These are phyloP conservation scores for Cynodonichthys magdalenae DNA, from an alignment of 2,797 vertebrate species.

Conservation along the genomic window DNA sequence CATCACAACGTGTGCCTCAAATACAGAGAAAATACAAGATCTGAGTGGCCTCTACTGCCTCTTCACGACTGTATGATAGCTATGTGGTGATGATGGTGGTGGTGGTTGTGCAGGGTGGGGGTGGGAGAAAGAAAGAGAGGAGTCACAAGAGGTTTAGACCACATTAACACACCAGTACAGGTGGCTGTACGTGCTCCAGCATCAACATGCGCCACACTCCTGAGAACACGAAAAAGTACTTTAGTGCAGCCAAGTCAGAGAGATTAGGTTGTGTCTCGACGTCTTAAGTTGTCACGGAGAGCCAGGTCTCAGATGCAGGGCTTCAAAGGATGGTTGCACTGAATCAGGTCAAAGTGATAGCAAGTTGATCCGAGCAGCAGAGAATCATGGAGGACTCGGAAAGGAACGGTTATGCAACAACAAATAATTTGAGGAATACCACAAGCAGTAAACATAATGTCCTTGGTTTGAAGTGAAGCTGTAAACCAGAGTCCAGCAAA, in stretches of 20 bases:
- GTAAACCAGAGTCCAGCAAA: slow-evolving; percentile 33
- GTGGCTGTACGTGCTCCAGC: slow-evolving; percentile 30
- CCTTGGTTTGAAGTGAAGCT: slow-evolving; percentile 44
- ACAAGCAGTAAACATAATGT: slow-evolving; percentile 31
- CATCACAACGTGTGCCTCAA: slow-evolving; percentile 14
- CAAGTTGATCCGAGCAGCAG: slow-evolving; percentile 34
- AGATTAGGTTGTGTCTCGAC: slow-evolving; percentile 36
- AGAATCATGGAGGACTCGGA: slow-evolving; percentile 22
- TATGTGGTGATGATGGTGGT: too few species aligned
- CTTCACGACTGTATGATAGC: slow-evolving; percentile 12
- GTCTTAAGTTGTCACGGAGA: slow-evolving; percentile 19
- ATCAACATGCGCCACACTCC: slow-evolving; percentile 28
- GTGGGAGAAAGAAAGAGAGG: not conserved
- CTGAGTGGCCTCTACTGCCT: slow-evolving; percentile 11
- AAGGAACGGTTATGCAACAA: slow-evolving; percentile 46
- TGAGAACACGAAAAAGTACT: slow-evolving; percentile 52
- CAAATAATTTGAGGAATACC: slow-evolving; percentile 43
- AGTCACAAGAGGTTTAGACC: slow-evolving; percentile 22
- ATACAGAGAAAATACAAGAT: slow-evolving; percentile 20
- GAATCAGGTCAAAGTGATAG: slow-evolving; percentile 22
- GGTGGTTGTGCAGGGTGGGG: too few species aligned
- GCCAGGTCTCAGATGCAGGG: not conserved
- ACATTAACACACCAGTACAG: slow-evolving; percentile 36
- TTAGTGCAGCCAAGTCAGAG: slow-evolving; percentile 21
- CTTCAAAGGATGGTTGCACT: slow-evolving; percentile 31